Conservation (phyloP, 2,113 vertebrate species). For the Seriola dumerili region DNA sequence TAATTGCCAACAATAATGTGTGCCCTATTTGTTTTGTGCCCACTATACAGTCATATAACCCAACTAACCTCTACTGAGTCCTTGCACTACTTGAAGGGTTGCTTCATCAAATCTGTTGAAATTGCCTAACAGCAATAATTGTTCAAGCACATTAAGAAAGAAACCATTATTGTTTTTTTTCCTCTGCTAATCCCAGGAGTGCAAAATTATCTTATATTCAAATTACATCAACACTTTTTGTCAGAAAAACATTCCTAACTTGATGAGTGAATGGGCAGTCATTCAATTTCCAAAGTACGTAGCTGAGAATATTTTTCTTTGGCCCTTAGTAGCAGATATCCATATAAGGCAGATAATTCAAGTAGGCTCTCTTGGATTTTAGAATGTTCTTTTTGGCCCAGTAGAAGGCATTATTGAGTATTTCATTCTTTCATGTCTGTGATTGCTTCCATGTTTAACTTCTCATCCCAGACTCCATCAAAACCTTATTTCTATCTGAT, state of each 20-base stretch:
- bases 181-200: not conserved
- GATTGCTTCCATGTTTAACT: slow-evolving; percentile 64
- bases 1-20: not conserved
- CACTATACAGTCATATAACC: not conserved
- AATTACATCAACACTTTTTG: slow-evolving; percentile 27
- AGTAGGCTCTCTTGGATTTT: slow-evolving; percentile 43
- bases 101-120: slow-evolving; percentile 6
- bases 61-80: too few relatives aligned
- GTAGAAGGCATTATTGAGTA: slow-evolving; percentile 54
- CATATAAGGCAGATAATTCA: slow-evolving; percentile 59
- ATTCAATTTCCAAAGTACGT: slow-evolving; percentile 36
- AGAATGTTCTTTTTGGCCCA: slow-evolving; percentile 64
- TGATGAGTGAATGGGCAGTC: slow-evolving; percentile 35
- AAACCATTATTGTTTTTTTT: slow-evolving; percentile 12
- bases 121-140: slow-evolving; percentile 1
- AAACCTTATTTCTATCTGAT: slow-evolving; percentile 61
- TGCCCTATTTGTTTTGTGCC: not conserved
- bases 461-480: slow-evolving; percentile 56
- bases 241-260: slow-evolving; percentile 39
- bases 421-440: slow-evolving; percentile 69
- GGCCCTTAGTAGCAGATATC: slow-evolving; percentile 31
- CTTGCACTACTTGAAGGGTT: not conserved
- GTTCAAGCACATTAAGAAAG: not conserved
- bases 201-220: slow-evolving; percentile 21
- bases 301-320: slow-evolving; percentile 40